Evolutionary conservation across 2,113 vertebrate genomes (phyloP).

Genomic region (Cinclus cinclus): DNA sequence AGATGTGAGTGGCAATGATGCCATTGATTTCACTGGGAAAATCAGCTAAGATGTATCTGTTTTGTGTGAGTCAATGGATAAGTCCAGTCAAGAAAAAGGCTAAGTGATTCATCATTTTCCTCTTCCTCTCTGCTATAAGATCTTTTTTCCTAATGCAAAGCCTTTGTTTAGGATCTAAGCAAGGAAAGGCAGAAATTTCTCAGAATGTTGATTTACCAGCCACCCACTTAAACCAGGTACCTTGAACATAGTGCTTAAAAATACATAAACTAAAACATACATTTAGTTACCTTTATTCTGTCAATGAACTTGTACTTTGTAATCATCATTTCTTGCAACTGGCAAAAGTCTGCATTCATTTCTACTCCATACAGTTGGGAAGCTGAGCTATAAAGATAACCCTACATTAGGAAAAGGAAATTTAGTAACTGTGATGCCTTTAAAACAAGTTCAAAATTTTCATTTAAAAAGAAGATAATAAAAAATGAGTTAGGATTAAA

Average conservation of each 20-base stretch:
- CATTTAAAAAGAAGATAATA: neutral
- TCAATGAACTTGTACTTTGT: constrained; percentile 84
- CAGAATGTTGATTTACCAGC: neutral
- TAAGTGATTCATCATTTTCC: neutral
- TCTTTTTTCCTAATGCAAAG: neutral
- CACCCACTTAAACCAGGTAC: neutral
- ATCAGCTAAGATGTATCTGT: neutral
- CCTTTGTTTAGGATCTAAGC: neutral
- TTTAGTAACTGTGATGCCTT: neutral
- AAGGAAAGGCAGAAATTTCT: neutral
- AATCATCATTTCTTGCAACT: constrained; percentile 82
- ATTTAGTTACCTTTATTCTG: constrained; percentile 82
- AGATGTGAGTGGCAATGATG: neutral
- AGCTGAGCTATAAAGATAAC: constrained; percentile 88
- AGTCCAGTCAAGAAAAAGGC: neutral
- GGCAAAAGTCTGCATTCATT: constrained; percentile 87
- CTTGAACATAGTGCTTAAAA: neutral
- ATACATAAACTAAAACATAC: neutral
- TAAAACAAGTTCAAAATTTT: neutral
- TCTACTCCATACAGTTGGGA: constrained; percentile 84
- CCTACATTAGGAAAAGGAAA: constrained; percentile 76
- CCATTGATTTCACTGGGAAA: neutral
- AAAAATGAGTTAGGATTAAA: neutral
- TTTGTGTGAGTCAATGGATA: neutral
- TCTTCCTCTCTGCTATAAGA: neutral